These are phyloP conservation scores for Acleris literana DNA, from an alignment of 2,888 invertebrate genomes.

Conservation along the genomic window DNA sequence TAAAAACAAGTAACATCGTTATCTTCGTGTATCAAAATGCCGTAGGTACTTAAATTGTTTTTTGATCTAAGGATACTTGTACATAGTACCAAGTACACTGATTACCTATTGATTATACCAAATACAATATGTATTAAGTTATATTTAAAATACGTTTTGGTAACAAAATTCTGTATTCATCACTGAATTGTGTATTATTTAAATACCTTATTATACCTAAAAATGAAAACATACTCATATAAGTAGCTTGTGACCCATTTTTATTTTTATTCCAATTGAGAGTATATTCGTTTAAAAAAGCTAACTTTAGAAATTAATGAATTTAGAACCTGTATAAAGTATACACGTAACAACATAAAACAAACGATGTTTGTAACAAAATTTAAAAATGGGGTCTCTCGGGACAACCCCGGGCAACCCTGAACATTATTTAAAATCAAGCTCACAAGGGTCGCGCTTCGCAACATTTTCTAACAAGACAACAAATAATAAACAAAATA, in stretches of 20 bases:
- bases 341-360: conserved; percentile 7
- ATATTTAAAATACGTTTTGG: conserved; percentile 54
- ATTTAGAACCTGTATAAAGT: not conserved
- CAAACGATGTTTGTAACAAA: conserved; percentile 19
- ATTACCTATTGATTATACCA: conserved; percentile 20
- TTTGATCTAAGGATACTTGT: not conserved
- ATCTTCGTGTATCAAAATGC: not conserved
- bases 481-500: conserved; percentile 3
- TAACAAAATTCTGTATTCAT: conserved; percentile 64
- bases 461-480: conserved; percentile 6
- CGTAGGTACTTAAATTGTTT: not conserved
- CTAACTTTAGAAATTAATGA: not conserved
- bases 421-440: conserved; percentile 22
- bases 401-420: not conserved
- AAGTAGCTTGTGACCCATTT: too few relatives aligned
- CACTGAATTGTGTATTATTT: conserved; percentile 53
- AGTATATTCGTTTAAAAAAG: not conserved
- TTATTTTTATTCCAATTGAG: too few relatives aligned
- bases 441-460: conserved; percentile 6
- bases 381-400: conserved; percentile 17
- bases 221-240: too few relatives aligned
- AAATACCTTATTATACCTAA: conserved; percentile 13
- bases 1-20: not conserved
- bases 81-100: conserved; percentile 12
- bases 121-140: conserved; percentile 50